Base-by-base conservation (phyloP, 2,888 invertebrate genomes). In the Caenorhabditis sp. region DNA sequence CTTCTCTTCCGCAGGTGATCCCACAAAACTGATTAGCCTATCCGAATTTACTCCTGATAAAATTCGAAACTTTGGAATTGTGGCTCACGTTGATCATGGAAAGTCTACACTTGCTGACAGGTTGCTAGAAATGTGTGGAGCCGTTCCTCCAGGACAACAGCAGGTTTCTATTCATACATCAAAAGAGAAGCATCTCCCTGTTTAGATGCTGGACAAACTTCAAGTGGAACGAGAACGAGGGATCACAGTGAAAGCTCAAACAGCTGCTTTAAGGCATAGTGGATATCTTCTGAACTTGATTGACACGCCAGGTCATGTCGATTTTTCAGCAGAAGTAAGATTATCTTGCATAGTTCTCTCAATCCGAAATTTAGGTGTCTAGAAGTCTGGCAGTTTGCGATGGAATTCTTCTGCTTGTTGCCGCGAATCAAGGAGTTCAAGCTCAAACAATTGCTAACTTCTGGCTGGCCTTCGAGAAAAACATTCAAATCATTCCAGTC, bases 21-120 rank as follows among this genome's bases (percentile, higher is more conserved):
- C 87, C 5, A 85, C 85, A 22, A 77, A 82, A 73, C 19, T 82
- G 2, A 72, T 82, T 1, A 82, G 84, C 35, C 19, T 87, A 0
- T 22, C 22, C 24, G 75, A 84, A 44, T 87, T 81, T 58, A 73
- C 88, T 2, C 88, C 89, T 16, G 90, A 91, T 22, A 91, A 89
- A 80, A 96, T 97, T 56, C 94, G 97, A 77, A 98, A 98, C 93
- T 97, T 98, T 56, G 85, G 87, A 93, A 98, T 99, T 90, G 96
- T 99, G 85, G 98, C 98, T n/a, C 98, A 99, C 93, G 96, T 99
- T 1, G 98, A 99, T 93, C 98, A 98, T 94, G 98, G 98, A 0
- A 99, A 99, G 94, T 97, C 97, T 93, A 99, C 98, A 0, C 93
- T 99, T 79, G 97, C 98, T 0, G 98, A 99, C 93, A 94, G 98